Evolutionary conservation across 2,797 vertebrate genomes (phyloP), one percentile per base, ranked within the genome.

Genomic region (Aeoliscus strigatus): DNA sequence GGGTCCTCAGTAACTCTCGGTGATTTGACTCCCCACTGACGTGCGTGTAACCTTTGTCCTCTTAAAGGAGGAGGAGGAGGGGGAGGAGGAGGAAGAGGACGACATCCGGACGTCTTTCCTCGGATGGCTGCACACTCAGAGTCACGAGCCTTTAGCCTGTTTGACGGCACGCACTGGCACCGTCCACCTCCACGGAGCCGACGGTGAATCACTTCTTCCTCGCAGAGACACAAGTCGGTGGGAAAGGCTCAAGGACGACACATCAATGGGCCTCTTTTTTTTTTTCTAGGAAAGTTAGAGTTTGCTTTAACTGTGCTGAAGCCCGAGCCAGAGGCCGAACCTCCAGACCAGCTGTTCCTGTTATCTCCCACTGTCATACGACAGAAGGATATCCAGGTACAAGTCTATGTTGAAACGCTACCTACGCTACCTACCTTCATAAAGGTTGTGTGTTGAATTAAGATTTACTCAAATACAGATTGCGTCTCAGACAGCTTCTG

Each of bases 351-450:
- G 70, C 74, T 92, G 57, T 98, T 93, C 80, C 75, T 95, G 6
- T 71, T 99, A 32, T 81, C 87, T 41, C 66, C 88, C 14, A 77
- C 43, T 63, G 76, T 91, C 28, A 73, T 97, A 16, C 80, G 81
- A 75, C 92, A 90, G 80, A 81, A 84, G 65, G 79, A 90, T 53
- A 82, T 95, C 77, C 86, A 95, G 90, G 96, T 98, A 91, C 73
- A 3, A 2, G 1, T 21, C 18, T 21, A 21, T 21, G n/a, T n/a
- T n/a, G n/a, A n/a, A n/a, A n/a, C n/a, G n/a, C n/a, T n/a, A n/a
- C n/a, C n/a, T n/a, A 7, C 35, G 23, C 8, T 30, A 2, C 18
- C 30, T 16, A 9, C 0, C 38, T n/a, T 8, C 13, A 2, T 2
- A 1, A 36, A 34, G 14, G 3, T 4, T 46, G 13, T 13, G 24